A percentile compares a stretch with the other conserved stretches of the same genome.
Evolutionary conservation across 1,140 invertebrate species (phyloP).

Genomic region (Drosophila busckii): DNA sequence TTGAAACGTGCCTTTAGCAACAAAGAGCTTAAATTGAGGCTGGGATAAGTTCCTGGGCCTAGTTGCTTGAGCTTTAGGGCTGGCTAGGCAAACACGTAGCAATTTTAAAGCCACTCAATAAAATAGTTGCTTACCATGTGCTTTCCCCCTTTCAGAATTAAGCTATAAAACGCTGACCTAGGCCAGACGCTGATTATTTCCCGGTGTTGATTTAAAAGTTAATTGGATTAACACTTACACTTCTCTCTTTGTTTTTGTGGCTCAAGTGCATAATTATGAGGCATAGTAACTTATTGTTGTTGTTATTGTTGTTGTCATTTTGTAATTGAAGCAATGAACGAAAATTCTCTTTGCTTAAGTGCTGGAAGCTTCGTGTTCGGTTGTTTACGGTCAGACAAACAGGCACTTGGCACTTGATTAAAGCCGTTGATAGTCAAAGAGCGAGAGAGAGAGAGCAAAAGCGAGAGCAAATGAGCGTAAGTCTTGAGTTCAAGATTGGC

Average conservation of each 20-base stretch:
- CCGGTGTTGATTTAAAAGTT: conserved; percentile 50
- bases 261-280: conserved; percentile 57
- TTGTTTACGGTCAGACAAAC: conserved; percentile 38
- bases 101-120: no score
- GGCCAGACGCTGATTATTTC: conserved; percentile 43
- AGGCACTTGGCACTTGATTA: conserved; percentile 47
- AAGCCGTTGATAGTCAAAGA: conserved; percentile 41
- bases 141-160: background rate
- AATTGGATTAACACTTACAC: conserved; percentile 63
- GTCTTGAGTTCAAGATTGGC: no score
- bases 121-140: no score
- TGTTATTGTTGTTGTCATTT: conserved; percentile 27
- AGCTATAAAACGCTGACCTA: conserved; percentile 45
- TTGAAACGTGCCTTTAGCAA: no score
- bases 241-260: conserved; percentile 10
- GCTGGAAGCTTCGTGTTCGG: conserved; percentile 1
- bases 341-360: conserved; percentile 14
- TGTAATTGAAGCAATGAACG: conserved; percentile 51
- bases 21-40: no score
- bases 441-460: no score
- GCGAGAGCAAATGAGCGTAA: no score
- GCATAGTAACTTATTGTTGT: conserved; percentile 26
- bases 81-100: no score
- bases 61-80: no score
- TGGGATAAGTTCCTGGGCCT: no score